Percentiles rank a stretch among this genome's conserved stretches.
These are phyloP conservation scores for Herminia tarsipennalis DNA, from an alignment of 2,888 invertebrate species.

Conservation along the genomic window DNA sequence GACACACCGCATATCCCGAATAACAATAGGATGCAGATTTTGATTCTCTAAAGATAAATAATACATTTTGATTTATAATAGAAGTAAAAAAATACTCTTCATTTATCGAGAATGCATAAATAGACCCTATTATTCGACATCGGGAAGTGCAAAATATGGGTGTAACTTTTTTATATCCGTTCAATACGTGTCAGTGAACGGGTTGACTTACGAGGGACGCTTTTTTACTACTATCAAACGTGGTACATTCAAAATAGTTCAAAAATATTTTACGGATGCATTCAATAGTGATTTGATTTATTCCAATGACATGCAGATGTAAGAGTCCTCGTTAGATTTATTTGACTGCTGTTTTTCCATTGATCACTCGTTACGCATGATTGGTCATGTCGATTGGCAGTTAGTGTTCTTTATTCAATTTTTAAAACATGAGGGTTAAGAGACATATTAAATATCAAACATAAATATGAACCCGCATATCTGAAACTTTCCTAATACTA, in stretches of 20 bases:
- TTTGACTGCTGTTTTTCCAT: slow-evolving; percentile 82
- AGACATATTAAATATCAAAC: slow-evolving; percentile 20
- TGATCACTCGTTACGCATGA: slow-evolving; percentile 78
- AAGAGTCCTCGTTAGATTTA: slow-evolving; percentile 83
- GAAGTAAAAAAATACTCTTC: slow-evolving; percentile 84
- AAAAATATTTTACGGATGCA: slow-evolving; percentile 83
- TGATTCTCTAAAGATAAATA: slow-evolving; percentile 84
- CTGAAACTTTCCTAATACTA: slow-evolving; percentile 1
- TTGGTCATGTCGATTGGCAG: slow-evolving; percentile 82
- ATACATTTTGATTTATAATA: slow-evolving; percentile 86
- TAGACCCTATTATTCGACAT: slow-evolving; percentile 83
- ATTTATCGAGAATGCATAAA: slow-evolving; percentile 85
- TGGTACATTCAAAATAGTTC: slow-evolving; percentile 82
- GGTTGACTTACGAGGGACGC: slow-evolving; percentile 78
- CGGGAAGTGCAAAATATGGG: slow-evolving; percentile 86
- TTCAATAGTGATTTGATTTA: slow-evolving; percentile 85
- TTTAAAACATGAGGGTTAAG: slow-evolving; percentile 37
- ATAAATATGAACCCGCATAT: slow-evolving; percentile 30
- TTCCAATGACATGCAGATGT: slow-evolving; percentile 84
- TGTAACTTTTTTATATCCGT: slow-evolving; percentile 81
- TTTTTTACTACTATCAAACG: slow-evolving; percentile 65
- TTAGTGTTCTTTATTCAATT: slow-evolving; percentile 74
- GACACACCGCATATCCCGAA: slow-evolving; percentile 83
- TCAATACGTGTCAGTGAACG: slow-evolving; percentile 82
- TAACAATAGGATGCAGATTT: slow-evolving; percentile 86